Percentiles rank a stretch among this genome's conserved stretches.
phyloP scores from a whole-genome alignment of 2,797 vertebrate genomes.

The Megaceryle alcyon region DNA sequence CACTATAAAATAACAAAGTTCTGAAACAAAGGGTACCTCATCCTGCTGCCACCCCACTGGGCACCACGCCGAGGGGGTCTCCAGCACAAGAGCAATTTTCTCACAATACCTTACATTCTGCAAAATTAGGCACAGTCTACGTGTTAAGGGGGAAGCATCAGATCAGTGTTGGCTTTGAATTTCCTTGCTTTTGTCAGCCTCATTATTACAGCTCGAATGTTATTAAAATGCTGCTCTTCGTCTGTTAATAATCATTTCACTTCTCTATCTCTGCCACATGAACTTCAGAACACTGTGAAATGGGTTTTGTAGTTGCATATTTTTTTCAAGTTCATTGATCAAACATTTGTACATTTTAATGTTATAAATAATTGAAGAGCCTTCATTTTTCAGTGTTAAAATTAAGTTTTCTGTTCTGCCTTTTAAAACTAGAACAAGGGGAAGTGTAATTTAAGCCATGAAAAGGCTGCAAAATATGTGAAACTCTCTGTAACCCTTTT shows the following conservation, averaged over 20 bases:
- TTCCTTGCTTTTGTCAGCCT: constrained; percentile 73
- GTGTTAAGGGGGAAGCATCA: constrained; percentile 49
- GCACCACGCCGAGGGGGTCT: constrained; percentile 32
- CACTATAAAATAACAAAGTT: constrained; percentile 24
- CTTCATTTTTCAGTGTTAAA: constrained; percentile 73
- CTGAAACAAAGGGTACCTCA: constrained; percentile 35
- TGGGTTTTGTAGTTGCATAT: constrained; percentile 74
- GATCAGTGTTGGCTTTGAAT: constrained; percentile 63
- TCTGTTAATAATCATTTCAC: constrained; percentile 74
- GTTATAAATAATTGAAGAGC: constrained; percentile 78
- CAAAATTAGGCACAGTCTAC: constrained; percentile 35
- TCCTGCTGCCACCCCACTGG: constrained; percentile 41
- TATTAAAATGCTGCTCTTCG: constrained; percentile 76
- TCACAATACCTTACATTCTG: constrained; percentile 9
- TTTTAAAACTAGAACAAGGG: constrained; percentile 75
- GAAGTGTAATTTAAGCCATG: constrained; percentile 73
- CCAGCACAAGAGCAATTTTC: neutral
- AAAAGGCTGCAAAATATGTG: constrained; percentile 68
- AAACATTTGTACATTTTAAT: constrained; percentile 80
- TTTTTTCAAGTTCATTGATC: constrained; percentile 77
- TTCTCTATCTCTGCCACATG: constrained; percentile 73
- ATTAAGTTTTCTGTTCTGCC: constrained; percentile 78
- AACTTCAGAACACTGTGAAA: constrained; percentile 73
- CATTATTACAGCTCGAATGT: constrained; percentile 70
- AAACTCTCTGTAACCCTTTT: constrained; percentile 68